phyloP scores from a whole-genome alignment of 2,888 invertebrate species.

The Tetropium fuscum region DNA sequence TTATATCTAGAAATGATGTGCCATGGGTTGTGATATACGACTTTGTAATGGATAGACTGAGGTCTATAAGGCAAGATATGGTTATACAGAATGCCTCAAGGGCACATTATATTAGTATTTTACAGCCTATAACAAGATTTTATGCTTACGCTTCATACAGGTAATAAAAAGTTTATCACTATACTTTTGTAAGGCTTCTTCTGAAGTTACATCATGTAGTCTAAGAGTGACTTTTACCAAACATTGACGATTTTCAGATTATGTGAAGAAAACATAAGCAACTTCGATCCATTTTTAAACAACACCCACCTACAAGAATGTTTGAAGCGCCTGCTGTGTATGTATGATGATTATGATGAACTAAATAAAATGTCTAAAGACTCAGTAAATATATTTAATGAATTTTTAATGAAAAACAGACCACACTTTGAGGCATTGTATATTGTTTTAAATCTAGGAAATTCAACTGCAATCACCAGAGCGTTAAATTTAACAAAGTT shows the following conservation, averaged over 20 bases:
- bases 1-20: conserved; percentile 61
- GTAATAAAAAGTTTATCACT: conserved; percentile 63
- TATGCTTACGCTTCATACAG: conserved; percentile 78
- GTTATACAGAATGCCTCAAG: conserved; percentile 76
- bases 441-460: conserved; percentile 75
- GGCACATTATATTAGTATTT: conserved; percentile 69
- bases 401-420: conserved; percentile 59
- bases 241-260: conserved; percentile 49
- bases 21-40: conserved; percentile 74
- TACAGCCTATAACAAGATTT: conserved; percentile 83
- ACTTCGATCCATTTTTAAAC: conserved; percentile 79
- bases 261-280: conserved; percentile 69
- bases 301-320: conserved; percentile 79
- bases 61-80: conserved; percentile 83
- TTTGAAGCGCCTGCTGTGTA: conserved; percentile 73
- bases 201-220: neutral
- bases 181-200: neutral
- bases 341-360: conserved; percentile 69
- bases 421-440: conserved; percentile 76
- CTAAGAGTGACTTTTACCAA: neutral
- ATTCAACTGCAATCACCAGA: conserved; percentile 70
- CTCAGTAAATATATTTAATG: conserved; percentile 41
- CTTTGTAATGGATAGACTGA: conserved; percentile 81
- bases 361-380: conserved; percentile 33
- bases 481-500: conserved; percentile 65